Conservation (phyloP, 1,140 invertebrate genomes). For the Cherax destructor region DNA sequence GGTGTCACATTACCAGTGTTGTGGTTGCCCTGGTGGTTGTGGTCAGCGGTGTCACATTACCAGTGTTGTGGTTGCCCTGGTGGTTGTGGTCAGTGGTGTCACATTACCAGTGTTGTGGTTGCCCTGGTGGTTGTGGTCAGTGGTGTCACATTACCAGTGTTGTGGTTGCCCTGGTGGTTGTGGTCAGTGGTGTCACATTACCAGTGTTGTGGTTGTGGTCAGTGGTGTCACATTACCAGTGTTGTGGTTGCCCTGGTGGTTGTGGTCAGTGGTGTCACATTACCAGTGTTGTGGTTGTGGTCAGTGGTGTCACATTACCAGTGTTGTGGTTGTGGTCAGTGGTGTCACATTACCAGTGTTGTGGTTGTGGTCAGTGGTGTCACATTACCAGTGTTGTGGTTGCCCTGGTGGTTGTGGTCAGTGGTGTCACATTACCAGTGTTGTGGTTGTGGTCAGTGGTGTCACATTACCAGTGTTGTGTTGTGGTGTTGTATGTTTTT, state of each 20-base stretch:
- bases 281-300: conserved; percentile 2
- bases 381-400: background rate
- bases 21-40: background rate
- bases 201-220: background rate
- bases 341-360: conserved; percentile 1
- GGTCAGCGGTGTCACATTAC: background rate
- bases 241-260: background rate
- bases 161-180: background rate
- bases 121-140: background rate
- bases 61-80: background rate
- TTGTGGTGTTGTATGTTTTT: too few species aligned
- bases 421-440: background rate
- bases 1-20: conserved; percentile 1
- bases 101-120: background rate
- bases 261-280: background rate
- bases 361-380: background rate
- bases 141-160: conserved; percentile 1
- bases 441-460: background rate
- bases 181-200: background rate
- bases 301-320: too few species aligned
- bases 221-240: background rate
- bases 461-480: conserved; percentile 2
- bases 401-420: background rate
- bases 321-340: too few species aligned
- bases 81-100: background rate